phyloP scores from a whole-genome alignment of 2,888 invertebrate species.

The Furcula furcula region DNA sequence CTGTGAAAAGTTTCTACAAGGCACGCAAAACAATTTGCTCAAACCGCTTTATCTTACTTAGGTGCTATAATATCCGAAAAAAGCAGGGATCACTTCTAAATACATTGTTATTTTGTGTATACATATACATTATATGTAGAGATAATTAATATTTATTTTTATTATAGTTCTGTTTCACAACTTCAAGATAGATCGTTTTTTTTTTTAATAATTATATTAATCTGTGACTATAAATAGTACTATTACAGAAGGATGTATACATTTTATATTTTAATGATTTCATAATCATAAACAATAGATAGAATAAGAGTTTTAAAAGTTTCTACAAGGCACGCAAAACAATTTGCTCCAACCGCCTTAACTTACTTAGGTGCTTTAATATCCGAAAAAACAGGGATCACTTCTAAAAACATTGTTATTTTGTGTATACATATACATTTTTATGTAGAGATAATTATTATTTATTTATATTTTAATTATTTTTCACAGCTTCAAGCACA shows the following conservation, averaged over 20 bases:
- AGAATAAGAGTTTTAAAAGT: constrained; percentile 6
- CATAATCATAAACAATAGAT: constrained; percentile 4
- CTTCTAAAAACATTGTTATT: not conserved
- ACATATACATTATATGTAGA: constrained; percentile 1
- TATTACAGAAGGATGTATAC: too few relatives aligned
- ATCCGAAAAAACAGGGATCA: constrained; percentile 3
- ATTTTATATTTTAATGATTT: too few relatives aligned
- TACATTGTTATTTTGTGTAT: not conserved
- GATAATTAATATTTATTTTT: not conserved
- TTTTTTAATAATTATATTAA: too few relatives aligned
- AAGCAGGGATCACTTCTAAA: constrained; percentile 2
- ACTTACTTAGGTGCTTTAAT: constrained; percentile 7
- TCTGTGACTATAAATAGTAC: too few relatives aligned
- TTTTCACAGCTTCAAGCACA: constrained; percentile 11
- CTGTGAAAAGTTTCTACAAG: constrained; percentile 32
- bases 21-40: constrained; percentile 48
- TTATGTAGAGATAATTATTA: constrained; percentile 6
- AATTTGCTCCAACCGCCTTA: constrained; percentile 28
- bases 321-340: constrained; percentile 53
- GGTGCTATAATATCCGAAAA: constrained; percentile 5
- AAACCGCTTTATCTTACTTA: constrained; percentile 18
- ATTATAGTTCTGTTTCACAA: too few relatives aligned
- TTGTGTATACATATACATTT: not conserved
- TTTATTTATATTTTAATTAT: constrained; percentile 5
- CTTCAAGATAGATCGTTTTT: too few relatives aligned